Conservation (phyloP, 2,113 vertebrate species). For the Thunnus maccoyii region DNA sequence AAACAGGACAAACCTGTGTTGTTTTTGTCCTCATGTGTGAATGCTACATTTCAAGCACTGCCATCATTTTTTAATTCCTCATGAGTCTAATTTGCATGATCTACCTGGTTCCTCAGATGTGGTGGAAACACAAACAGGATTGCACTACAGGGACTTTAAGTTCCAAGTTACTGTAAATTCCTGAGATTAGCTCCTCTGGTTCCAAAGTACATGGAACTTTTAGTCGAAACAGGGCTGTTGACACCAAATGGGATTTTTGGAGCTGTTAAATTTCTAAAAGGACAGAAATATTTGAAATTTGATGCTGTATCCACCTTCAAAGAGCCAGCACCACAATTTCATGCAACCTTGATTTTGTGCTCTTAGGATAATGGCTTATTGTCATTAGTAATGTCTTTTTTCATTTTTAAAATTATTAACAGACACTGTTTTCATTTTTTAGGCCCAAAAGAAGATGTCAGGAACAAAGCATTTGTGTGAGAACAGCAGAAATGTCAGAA, state of each 20-base stretch:
- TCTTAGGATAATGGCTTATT: constrained; percentile 67
- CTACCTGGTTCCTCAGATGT: too few relatives aligned
- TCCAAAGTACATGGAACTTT: too few relatives aligned
- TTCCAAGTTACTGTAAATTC: too few relatives aligned
- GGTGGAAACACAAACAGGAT: too few relatives aligned
- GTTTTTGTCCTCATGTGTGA: too few relatives aligned
- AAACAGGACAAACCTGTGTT: too few relatives aligned
- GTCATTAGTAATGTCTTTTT: constrained; percentile 45
- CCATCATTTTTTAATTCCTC: too few relatives aligned
- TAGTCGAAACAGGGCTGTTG: background rate
- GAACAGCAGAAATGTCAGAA: constrained; percentile 50
- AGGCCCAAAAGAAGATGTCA: constrained; percentile 46
- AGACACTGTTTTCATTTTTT: constrained; percentile 47
- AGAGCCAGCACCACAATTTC: constrained; percentile 50
- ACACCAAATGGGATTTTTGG: constrained; percentile 54
- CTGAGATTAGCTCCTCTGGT: too few relatives aligned
- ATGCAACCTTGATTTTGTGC: constrained; percentile 56
- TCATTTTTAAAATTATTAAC: constrained; percentile 75
- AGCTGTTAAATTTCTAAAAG: constrained; percentile 51
- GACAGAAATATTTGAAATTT: constrained; percentile 56
- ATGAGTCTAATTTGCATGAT: too few relatives aligned
- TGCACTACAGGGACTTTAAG: too few relatives aligned
- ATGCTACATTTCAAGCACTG: too few relatives aligned
- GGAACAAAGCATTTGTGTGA: constrained; percentile 60
- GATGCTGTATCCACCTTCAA: constrained; percentile 62